Evolutionary conservation across 2,888 invertebrate genomes (phyloP).

Genomic region (Thymelicus lineola): DNA sequence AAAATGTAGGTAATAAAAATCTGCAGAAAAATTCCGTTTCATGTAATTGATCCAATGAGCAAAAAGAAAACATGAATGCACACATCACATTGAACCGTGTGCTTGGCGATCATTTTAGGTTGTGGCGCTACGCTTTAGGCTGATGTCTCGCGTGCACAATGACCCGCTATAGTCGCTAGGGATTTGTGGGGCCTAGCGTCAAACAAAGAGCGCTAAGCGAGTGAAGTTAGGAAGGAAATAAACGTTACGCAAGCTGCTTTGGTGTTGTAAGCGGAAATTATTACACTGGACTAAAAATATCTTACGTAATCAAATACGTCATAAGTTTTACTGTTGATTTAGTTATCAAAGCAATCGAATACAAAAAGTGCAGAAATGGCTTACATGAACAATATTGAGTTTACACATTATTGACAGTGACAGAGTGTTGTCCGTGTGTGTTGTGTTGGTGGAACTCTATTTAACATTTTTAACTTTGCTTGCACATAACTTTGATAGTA

Average conservation of each 20-base stretch:
- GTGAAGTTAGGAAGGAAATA: neutral
- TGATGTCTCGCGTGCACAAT: slow-evolving; percentile 59
- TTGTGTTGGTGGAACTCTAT: too few relatives aligned
- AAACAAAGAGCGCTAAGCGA: slow-evolving; percentile 40
- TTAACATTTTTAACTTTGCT: neutral
- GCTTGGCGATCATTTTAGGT: slow-evolving; percentile 8
- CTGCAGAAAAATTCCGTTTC: neutral
- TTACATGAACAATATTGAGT: too few relatives aligned
- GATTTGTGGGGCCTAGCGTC: slow-evolving; percentile 56
- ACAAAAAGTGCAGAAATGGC: too few relatives aligned
- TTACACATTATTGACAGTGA: too few relatives aligned
- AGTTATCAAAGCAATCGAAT: too few relatives aligned
- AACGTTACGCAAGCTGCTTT: neutral
- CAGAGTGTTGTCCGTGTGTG: too few relatives aligned
- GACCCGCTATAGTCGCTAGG: slow-evolving; percentile 59
- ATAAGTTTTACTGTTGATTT: too few relatives aligned
- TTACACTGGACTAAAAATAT: too few relatives aligned
- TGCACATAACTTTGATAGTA: neutral
- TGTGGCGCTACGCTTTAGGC: slow-evolving; percentile 1
- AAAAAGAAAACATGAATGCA: slow-evolving; percentile 3
- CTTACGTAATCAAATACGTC: too few relatives aligned
- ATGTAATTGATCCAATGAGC: neutral
- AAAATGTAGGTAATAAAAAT: neutral
- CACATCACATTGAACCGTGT: neutral
- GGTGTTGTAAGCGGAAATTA: neutral